Evolutionary conservation across 1,140 invertebrate genomes (phyloP).

Genomic region (Yoshiicerus persimilis): DNA sequence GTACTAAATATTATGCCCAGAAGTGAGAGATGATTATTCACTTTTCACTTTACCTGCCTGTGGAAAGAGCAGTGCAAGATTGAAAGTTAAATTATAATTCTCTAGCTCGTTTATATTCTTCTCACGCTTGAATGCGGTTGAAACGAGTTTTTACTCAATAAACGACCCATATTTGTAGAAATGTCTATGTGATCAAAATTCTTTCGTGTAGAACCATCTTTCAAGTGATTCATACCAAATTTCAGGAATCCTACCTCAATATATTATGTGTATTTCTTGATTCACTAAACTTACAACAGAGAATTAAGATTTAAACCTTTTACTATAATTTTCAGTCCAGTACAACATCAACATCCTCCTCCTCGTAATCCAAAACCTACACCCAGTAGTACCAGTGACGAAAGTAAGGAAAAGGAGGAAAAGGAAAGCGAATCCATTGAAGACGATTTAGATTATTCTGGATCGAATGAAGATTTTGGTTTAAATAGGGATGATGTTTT

Average conservation of each 20-base stretch:
- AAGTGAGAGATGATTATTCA: not conserved
- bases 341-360: not conserved
- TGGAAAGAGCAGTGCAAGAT: not conserved
- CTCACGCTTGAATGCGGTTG: not conserved
- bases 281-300: not conserved
- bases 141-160: not conserved
- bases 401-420: not conserved
- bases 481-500: not conserved
- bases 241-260: not conserved
- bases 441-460: not conserved
- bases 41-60: not conserved
- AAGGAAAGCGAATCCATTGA: not conserved
- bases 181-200: not conserved
- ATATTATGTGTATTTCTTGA: not conserved
- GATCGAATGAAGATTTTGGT: not conserved
- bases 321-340: not conserved
- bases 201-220: not conserved
- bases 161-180: not conserved
- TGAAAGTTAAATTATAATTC: not conserved
- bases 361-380: not conserved
- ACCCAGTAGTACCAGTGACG: not conserved
- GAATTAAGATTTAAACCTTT: not conserved
- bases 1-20: not conserved
- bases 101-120: not conserved
- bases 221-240: not conserved